Evolutionary conservation across 2,888 invertebrate genomes (phyloP), one percentile per base, ranked within the genome.

Genomic region (Colletes collaris): DNA sequence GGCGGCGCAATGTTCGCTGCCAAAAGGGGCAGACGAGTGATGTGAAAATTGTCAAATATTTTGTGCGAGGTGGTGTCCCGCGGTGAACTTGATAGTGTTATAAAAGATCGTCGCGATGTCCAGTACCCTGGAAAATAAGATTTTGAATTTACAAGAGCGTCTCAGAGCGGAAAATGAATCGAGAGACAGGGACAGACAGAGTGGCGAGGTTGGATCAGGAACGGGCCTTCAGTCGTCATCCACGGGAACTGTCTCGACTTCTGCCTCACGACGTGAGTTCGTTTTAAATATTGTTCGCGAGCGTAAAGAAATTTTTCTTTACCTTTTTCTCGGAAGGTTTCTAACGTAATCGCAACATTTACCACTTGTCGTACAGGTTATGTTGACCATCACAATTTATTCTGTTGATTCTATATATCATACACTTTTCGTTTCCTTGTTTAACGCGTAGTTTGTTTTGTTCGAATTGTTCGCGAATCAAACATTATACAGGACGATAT

Each of bases 101-200:
- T n/a, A 66, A 58, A 71, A 74, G 62, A 73, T 16, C 59, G 50
- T 67, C 77, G 77, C 76, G 65, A 96, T 96, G 96, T 96, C 96
- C 93, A 95, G 95, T 94, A 95, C 95, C 93, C 94, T 96, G 93
- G 96, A 96, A 93, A 96, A 96, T 91, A 97, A 96, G 95, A 95
- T 98, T 92, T 95, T 96, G 94, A 96, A 96, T 92, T 95, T 98
- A 93, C 96, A 98, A 93, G 96, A 96, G 92, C 95, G 96, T 90
- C 94, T 98, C 88, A 95, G 96, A 93, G 96, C 95, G 92, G 95
- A 95, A 94, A 95, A 95, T 94, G 95, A 94, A 93, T 94, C 94
- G 88, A 92, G 93, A 92, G 95, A 94, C 92, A 93, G 94, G 92
- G 95, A 94, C 93, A 94, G 94, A 92, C 94, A 94, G 93, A 93